Evolutionary conservation across 2,113 vertebrate species (phyloP).

Genomic region (Tragelaphus scriptus): DNA sequence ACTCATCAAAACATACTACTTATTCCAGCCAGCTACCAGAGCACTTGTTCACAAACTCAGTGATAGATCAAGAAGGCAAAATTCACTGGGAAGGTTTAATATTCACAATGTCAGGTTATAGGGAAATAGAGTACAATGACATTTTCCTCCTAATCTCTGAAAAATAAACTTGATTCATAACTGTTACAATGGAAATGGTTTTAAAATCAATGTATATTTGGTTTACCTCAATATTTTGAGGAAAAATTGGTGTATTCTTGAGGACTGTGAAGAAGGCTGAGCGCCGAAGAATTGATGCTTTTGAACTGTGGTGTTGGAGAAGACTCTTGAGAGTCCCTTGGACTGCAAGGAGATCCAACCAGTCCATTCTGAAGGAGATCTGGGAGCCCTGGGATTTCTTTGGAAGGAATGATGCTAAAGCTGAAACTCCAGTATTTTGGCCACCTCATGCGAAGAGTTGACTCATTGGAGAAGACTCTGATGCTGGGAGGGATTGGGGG

Average conservation of each 20-base stretch:
- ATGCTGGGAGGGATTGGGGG: too few species aligned
- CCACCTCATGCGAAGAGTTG: too few species aligned
- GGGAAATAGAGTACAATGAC: not conserved
- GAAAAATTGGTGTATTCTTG: not conserved
- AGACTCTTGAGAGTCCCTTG: too few species aligned
- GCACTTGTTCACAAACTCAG: not conserved
- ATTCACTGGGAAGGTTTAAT: not conserved
- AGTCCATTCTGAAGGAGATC: too few species aligned
- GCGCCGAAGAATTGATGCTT: too few species aligned
- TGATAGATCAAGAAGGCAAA: not conserved
- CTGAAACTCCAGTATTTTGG: too few species aligned
- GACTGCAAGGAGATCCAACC: too few species aligned
- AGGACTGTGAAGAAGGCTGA: too few species aligned
- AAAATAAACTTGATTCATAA: not conserved
- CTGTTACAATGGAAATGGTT: not conserved
- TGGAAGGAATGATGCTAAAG: too few species aligned
- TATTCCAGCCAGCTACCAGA: not conserved
- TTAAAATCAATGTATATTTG: not conserved
- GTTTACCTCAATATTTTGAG: not conserved
- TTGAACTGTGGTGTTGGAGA: too few species aligned
- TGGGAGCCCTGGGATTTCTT: too few species aligned
- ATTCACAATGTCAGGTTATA: not conserved
- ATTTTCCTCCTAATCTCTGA: not conserved
- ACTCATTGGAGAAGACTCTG: too few species aligned
- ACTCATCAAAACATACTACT: not conserved